These are phyloP conservation scores for Romanomermis culicivorax DNA, from an alignment of 2,888 invertebrate genomes.

Conservation along the genomic window DNA sequence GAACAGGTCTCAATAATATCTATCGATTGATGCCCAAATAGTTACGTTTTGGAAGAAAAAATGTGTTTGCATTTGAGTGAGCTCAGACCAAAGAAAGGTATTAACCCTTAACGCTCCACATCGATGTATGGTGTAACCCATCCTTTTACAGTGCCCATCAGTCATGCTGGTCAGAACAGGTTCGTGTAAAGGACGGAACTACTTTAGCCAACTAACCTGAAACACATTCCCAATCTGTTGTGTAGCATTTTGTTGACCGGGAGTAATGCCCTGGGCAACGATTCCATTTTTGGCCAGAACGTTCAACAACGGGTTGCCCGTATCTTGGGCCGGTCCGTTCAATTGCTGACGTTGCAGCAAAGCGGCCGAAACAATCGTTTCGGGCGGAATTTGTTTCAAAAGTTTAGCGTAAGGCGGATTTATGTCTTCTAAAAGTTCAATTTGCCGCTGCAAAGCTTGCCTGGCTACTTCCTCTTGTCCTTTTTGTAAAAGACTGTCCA, in stretches of 20 bases:
- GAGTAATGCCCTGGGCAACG: neutral
- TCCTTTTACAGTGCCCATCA: too few species aligned
- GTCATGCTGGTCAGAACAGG: too few species aligned
- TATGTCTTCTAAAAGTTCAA: neutral
- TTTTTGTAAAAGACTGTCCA: neutral
- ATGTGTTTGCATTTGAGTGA: too few species aligned
- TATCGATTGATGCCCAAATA: too few species aligned
- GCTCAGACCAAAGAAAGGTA: too few species aligned
- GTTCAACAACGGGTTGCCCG: neutral
- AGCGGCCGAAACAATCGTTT: neutral
- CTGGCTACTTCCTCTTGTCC: neutral
- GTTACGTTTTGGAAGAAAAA: too few species aligned
- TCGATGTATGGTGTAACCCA: too few species aligned
- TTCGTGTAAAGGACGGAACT: too few species aligned
- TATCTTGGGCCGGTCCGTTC: neutral
- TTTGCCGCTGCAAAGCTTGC: neutral
- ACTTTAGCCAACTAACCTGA: too few species aligned
- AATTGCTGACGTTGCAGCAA: neutral
- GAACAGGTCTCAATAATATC: too few species aligned
- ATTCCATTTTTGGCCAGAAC: constrained; percentile 1
- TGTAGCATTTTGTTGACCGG: neutral
- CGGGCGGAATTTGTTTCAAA: neutral
- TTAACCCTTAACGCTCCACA: too few species aligned
- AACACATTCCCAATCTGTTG: neutral
- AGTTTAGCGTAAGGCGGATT: neutral